phyloP scores from a whole-genome alignment of 2,113 vertebrate genomes.

The Ailurus styani region DNA sequence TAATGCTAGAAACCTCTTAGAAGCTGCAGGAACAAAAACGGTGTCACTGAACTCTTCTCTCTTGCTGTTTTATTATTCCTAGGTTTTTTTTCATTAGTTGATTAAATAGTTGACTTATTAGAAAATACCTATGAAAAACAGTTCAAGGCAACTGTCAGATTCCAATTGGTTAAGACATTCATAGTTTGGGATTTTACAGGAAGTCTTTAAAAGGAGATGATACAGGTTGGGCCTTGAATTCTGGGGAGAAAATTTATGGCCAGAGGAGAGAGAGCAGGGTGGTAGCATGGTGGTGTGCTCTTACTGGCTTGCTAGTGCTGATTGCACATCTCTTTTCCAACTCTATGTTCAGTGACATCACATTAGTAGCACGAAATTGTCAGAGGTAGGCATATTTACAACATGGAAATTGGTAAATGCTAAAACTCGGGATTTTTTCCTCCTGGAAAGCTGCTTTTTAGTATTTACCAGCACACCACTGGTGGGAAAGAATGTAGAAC shows the following conservation, averaged over 20 bases:
- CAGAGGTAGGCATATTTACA: neutral
- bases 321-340: neutral
- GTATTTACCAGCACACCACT: neutral
- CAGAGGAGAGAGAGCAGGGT: neutral
- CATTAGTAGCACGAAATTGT: neutral
- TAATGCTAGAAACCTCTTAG: neutral
- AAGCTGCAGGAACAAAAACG: neutral
- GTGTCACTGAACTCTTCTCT: neutral
- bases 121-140: neutral
- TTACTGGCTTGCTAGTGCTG: neutral
- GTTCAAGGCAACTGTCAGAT: neutral
- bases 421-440: neutral
- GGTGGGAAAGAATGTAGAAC: neutral
- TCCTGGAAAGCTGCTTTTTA: neutral
- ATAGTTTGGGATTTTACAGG: neutral
- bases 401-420: neutral
- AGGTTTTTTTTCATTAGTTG: neutral
- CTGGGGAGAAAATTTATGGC: neutral
- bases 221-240: neutral
- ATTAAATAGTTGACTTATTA: neutral
- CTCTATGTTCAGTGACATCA: neutral
- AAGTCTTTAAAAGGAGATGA: slow-evolving; percentile 21
- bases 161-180: neutral
- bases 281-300: neutral
- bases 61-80: slow-evolving; percentile 3